Conservation (phyloP, 2,797 vertebrate genomes). For the Sebastes nivosus region DNA sequence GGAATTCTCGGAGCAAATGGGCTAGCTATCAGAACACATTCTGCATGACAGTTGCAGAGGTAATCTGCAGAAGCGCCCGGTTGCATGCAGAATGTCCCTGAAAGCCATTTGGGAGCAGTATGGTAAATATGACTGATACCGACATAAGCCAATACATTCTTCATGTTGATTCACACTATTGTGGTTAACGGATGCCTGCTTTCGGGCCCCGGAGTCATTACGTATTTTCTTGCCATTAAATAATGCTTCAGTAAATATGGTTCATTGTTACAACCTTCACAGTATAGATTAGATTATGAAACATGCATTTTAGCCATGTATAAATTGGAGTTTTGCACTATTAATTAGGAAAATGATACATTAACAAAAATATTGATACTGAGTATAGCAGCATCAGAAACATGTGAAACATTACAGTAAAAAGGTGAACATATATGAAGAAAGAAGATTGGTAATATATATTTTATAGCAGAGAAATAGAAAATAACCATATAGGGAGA, state of each 20-base stretch:
- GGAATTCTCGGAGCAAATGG: conserved; percentile 16
- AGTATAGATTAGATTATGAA: conserved; percentile 22
- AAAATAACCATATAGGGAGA: neutral
- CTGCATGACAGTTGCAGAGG: conserved; percentile 22
- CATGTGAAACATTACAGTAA: neutral
- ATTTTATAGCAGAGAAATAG: neutral
- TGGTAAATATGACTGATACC: conserved; percentile 53
- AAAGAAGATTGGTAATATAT: neutral
- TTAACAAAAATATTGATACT: neutral
- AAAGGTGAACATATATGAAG: neutral
- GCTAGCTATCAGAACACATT: conserved; percentile 15
- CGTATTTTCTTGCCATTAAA: conserved; percentile 39
- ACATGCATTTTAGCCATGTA: conserved; percentile 5
- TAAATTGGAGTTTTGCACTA: neutral
- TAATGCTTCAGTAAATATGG: conserved; percentile 1
- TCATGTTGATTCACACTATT: conserved; percentile 38
- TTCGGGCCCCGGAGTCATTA: conserved; percentile 27
- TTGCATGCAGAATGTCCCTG: conserved; percentile 33
- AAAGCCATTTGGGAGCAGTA: conserved; percentile 16
- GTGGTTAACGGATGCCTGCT: conserved; percentile 23
- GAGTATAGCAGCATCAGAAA: neutral
- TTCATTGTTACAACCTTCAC: conserved; percentile 25
- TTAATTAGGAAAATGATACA: conserved; percentile 6
- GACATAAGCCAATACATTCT: conserved; percentile 27
- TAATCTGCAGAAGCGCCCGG: conserved; percentile 32